These are phyloP conservation scores for Ataeniobius toweri DNA, from an alignment of 2,797 vertebrate genomes.

Conservation along the genomic window DNA sequence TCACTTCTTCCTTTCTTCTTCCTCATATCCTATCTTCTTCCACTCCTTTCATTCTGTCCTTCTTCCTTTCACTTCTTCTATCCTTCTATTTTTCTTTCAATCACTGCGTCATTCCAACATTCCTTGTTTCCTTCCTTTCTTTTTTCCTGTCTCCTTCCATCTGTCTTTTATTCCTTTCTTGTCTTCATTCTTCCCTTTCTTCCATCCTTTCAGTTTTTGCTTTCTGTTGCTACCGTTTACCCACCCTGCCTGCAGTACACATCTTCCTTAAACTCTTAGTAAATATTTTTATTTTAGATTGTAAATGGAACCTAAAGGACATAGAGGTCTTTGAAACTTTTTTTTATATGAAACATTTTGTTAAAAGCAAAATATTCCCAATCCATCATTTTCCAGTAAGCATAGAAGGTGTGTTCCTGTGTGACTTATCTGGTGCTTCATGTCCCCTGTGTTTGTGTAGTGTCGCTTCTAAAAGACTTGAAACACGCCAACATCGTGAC, in stretches of 20 bases:
- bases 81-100: too few relatives aligned
- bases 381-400: neutral
- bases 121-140: neutral
- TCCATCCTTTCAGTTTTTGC: neutral
- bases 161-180: neutral
- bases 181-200: neutral
- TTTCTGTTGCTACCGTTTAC: neutral
- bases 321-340: neutral
- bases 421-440: neutral
- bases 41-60: too few relatives aligned
- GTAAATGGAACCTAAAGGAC: neutral
- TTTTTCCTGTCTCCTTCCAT: neutral
- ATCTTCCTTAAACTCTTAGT: neutral
- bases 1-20: neutral
- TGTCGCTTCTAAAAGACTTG: constrained; percentile 97
- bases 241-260: neutral
- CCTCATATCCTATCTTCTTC: neutral
- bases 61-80: neutral
- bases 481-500: constrained; percentile 99
- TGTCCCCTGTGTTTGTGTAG: constrained; percentile 69
- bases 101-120: neutral
- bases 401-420: neutral
- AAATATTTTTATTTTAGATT: neutral
- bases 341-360: neutral
- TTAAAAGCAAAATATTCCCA: neutral